Percentiles rank a stretch among this genome's conserved stretches.
phyloP scores from a whole-genome alignment of 2,888 invertebrate genomes.

The Helobdella robusta region DNA sequence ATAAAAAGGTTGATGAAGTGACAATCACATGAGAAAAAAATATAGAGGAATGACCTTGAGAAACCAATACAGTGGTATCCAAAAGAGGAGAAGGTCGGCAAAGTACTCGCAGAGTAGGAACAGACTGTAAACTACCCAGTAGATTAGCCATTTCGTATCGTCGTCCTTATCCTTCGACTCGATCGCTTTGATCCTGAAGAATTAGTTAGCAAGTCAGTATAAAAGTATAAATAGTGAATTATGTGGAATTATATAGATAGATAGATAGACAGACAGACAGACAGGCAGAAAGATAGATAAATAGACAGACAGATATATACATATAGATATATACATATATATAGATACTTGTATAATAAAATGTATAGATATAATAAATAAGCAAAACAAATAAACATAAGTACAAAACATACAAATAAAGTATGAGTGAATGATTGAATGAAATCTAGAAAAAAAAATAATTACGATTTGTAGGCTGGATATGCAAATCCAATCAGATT shows the following conservation, averaged over 20 bases:
- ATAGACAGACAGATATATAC: slow-evolving; percentile 6
- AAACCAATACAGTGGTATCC: slow-evolving; percentile 92
- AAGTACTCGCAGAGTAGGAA: slow-evolving; percentile 92
- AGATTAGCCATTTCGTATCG: slow-evolving; percentile 92
- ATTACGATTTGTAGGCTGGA: slow-evolving; percentile 28
- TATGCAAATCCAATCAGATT: slow-evolving; percentile 29
- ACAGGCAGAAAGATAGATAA: neutral
- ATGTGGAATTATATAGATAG: too few relatives aligned
- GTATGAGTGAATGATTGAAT: slow-evolving; percentile 6
- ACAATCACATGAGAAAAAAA: too few relatives aligned
- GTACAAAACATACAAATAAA: too few relatives aligned
- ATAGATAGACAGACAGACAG: too few relatives aligned
- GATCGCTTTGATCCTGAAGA: slow-evolving; percentile 55
- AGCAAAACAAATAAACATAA: too few relatives aligned
- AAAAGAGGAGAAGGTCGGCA: slow-evolving; percentile 69
- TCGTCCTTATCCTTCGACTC: slow-evolving; percentile 54
- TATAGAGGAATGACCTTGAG: slow-evolving; percentile 56
- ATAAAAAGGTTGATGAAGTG: too few relatives aligned
- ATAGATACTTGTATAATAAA: too few relatives aligned
- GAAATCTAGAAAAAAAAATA: neutral
- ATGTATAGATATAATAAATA: too few relatives aligned
- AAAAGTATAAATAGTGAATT: neutral
- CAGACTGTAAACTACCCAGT: slow-evolving; percentile 94
- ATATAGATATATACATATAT: too few relatives aligned
- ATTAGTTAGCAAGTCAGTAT: neutral